phyloP scores from a whole-genome alignment of 1,140 invertebrate genomes.

The Heliothis virescens region DNA sequence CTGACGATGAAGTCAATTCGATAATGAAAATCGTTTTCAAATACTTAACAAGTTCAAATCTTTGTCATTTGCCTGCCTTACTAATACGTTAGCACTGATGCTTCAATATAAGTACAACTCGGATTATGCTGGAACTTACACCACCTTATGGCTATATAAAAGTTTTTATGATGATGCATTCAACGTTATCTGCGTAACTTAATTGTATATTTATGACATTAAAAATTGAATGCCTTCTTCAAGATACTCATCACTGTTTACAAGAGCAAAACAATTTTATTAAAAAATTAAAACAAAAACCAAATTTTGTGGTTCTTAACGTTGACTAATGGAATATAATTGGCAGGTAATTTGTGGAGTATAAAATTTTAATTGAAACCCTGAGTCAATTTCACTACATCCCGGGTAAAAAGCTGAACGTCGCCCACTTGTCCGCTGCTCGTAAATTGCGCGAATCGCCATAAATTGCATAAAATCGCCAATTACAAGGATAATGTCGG shows the following conservation, averaged over 20 bases:
- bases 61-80: no score
- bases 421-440: conserved; percentile 80
- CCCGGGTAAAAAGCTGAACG: conserved; percentile 59
- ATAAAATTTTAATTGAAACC: conserved; percentile 83
- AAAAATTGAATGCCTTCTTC: conserved; percentile 22
- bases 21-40: no score
- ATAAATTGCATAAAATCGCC: conserved; percentile 83
- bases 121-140: no score
- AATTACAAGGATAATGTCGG: conserved; percentile 78
- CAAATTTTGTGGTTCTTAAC: conserved; percentile 50
- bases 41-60: no score
- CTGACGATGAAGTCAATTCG: not conserved
- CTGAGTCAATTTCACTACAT: conserved; percentile 67
- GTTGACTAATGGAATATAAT: conserved; percentile 75
- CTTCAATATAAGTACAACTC: not conserved
- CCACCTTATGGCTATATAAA: no score
- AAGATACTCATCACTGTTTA: conserved; percentile 40
- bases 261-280: conserved; percentile 26
- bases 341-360: conserved; percentile 76
- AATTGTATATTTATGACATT: conserved; percentile 14
- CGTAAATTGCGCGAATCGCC: conserved; percentile 81
- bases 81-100: no score
- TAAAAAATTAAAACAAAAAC: conserved; percentile 37
- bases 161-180: conserved; percentile 18
- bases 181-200: conserved; percentile 5